These are phyloP conservation scores for Globicephala melas DNA, from an alignment of 2,113 vertebrate genomes.

Conservation along the genomic window DNA sequence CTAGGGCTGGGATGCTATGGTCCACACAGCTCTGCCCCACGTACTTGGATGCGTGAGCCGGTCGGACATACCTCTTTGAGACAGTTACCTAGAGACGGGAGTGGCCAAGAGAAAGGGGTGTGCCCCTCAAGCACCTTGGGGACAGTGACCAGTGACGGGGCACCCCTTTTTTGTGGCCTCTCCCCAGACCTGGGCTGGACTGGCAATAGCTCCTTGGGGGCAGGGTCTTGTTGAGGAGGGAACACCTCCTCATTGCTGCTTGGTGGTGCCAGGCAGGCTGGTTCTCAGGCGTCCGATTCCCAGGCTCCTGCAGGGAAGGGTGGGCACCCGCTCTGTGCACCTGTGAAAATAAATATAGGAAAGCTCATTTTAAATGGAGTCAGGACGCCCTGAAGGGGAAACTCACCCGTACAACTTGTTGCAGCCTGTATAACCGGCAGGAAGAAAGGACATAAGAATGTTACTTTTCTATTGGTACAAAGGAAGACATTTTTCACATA, in stretches of 20 bases:
- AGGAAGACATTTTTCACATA: too few relatives aligned
- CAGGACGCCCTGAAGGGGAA: too few relatives aligned
- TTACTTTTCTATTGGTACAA: too few relatives aligned
- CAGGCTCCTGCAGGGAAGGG: not conserved
- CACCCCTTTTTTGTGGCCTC: too few relatives aligned
- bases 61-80: not conserved
- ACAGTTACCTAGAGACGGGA: not conserved
- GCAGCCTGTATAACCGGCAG: too few relatives aligned
- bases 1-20: not conserved
- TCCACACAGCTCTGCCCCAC: accelerated
- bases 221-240: accelerated
- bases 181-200: not conserved
- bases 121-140: not conserved
- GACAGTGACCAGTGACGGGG: not conserved
- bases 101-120: not conserved
- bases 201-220: not conserved
- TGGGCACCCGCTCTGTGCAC: too few relatives aligned
- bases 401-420: too few relatives aligned
- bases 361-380: too few relatives aligned
- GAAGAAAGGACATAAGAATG: too few relatives aligned
- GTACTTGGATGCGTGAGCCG: accelerated
- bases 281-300: not conserved
- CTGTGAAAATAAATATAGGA: too few relatives aligned
- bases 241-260: not conserved
- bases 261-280: accelerated